A percentile compares a stretch with the other conserved stretches of the same genome.
phyloP scores from a whole-genome alignment of 2,888 invertebrate genomes.

The Aradus depressus region DNA sequence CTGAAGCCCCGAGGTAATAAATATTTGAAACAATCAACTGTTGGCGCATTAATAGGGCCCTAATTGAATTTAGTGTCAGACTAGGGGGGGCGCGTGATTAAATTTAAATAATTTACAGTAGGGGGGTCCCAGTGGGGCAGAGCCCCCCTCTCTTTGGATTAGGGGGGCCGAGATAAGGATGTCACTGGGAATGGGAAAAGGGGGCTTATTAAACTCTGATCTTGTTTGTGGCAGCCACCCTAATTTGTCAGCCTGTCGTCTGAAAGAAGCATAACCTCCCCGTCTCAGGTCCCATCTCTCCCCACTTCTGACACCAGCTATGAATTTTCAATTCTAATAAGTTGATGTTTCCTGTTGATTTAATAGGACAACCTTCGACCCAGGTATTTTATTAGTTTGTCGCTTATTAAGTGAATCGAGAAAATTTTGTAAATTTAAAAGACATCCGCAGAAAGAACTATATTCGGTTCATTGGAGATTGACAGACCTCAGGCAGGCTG shows the following conservation, averaged over 20 bases:
- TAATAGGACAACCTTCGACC: no score
- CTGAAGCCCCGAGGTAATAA: constrained; percentile 21
- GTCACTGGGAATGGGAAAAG: constrained; percentile 3
- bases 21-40: constrained; percentile 28
- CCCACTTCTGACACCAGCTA: no score
- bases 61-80: constrained; percentile 26
- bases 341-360: no score
- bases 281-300: neutral
- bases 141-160: constrained; percentile 5
- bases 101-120: constrained; percentile 27
- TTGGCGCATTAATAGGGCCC: constrained; percentile 27
- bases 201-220: constrained; percentile 23
- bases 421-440: no score
- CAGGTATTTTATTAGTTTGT: no score
- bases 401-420: no score
- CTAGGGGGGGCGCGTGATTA: constrained; percentile 21
- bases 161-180: constrained; percentile 13
- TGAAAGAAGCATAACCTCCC: neutral
- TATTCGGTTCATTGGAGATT: no score
- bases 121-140: constrained; percentile 17
- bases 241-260: constrained; percentile 8
- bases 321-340: no score
- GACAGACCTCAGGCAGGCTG: no score
- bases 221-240: constrained; percentile 9
- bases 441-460: no score